Base-by-base conservation (phyloP, 2,113 vertebrate genomes). In the Coturnix japonica region DNA sequence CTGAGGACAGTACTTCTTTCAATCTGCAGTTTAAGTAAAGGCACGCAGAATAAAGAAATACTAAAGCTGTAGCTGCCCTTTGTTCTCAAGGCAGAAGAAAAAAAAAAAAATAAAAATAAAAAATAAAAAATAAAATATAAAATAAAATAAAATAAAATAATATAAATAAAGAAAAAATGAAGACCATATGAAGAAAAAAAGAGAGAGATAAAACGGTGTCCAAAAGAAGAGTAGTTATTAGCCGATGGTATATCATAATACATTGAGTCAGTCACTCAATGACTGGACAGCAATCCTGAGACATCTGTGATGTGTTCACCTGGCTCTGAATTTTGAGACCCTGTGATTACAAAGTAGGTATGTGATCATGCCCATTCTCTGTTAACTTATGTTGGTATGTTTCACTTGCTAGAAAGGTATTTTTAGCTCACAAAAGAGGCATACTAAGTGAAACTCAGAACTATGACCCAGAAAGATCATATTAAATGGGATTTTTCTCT, bases 401-500 rank as follows among this genome's bases (percentile, higher is more conserved):
- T 92, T 91, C 46, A 76, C 71, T 93, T 8, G 1, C 33, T 72
- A 63, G 77, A 94, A 81, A 76, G 30, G 33, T 39, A 85, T 49
- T 85, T 95, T 91, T 70, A 89, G 41, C 33, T 89, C 39, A 46
- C 46, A 43, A 85, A 91, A 44, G 30, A 70, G 8, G 18, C 60
- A 71, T 85, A 88, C 41, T 60, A 87, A 79, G 46, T 25, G 20
- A 89, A 95, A 91, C 47, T 89, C 54, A 86, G 49, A 92, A 90
- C 71, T 78, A 47, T 91, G 78, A 93, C 90, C 67, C 3, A 5
- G 59, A 89, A 94, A 94, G 59, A 91, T 86, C 70, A 79, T 35
- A 72, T 23, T 26, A 87, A 95, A 87, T 59, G 61, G 57, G 60
- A 87, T 93, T 95, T 86, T 95, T 81, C 23, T 47, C 57, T 87